Base-by-base conservation (phyloP, 1,140 invertebrate species). In the Odontomachus brunneus region DNA sequence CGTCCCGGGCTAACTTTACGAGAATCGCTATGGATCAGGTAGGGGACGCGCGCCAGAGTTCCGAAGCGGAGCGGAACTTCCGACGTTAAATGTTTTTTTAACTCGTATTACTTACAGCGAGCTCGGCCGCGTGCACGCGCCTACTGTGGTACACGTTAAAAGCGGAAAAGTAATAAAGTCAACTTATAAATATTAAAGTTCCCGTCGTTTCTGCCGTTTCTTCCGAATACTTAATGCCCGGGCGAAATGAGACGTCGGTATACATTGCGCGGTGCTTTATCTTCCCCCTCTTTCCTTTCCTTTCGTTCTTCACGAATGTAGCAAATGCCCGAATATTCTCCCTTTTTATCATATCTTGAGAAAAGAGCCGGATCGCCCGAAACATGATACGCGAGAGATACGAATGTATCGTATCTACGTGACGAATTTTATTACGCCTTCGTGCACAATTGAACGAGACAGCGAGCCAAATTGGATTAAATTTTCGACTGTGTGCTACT, bases 151-250 rank as follows among this genome's bases (percentile, higher is more conserved):
- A 80, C 65, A 80, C 65, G 75, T 80, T 80, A 80, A 80, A 80
- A 80, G 75, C 75, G 75, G 65, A 69, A 80, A 80, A 69, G 75
- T 80, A 80, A 80, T 80, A 80, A 80, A 80, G 75, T 80, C 75
- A 80, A 80, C 65, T 80, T 80, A 69, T 80, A 80, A 80, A 80
- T 80, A 80, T 80, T 80, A 80, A 80, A 80, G 75, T 80, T 80
- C 51, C 51, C 24, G 65, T 80, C 33, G 65, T 24, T 69, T 71
- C 75, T 80, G 51, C 75, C 75, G 51, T 80, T 80, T 80, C 75
- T 80, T 80, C 51, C 75, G 75, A 80, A 80, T 80, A 71, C 65
- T 71, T 80, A 69, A 80, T 80, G 65, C 53, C 22, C 65, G 11
- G 38, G 74, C 74, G 65, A 80, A 80, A 80, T 69, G 65, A 69